A percentile compares a stretch with the other conserved stretches of the same genome.
phyloP scores from a whole-genome alignment of 2,113 vertebrate species.

The Vulpes ferrilata region DNA sequence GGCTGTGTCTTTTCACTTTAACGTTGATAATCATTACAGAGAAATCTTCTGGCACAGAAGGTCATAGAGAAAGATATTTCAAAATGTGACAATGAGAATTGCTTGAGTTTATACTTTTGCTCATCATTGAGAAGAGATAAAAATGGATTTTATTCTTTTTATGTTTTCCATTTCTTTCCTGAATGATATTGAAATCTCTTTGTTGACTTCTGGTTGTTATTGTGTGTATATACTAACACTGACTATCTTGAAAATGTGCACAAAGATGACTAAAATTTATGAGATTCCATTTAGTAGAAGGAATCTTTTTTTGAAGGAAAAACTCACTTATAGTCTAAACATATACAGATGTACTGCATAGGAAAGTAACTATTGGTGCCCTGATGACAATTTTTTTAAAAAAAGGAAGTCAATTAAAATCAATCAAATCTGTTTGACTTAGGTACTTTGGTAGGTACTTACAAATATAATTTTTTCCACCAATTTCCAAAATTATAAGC shows the following conservation, averaged over 20 bases:
- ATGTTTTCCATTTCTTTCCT: slow-evolving; percentile 50
- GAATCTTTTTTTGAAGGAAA: background rate
- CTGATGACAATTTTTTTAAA: background rate
- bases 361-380: background rate
- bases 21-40: background rate
- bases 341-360: background rate
- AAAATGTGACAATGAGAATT: slow-evolving; percentile 36
- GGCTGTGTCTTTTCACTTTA: slow-evolving; percentile 34
- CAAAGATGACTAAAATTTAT: slow-evolving; percentile 8
- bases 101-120: background rate
- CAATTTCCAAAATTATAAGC: background rate
- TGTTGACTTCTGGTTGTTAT: slow-evolving; percentile 29
- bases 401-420: background rate
- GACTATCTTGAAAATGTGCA: slow-evolving; percentile 22
- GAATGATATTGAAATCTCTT: slow-evolving; percentile 47
- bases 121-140: slow-evolving; percentile 43
- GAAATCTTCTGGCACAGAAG: slow-evolving; percentile 37
- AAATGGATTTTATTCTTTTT: slow-evolving; percentile 52
- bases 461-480: background rate
- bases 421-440: background rate
- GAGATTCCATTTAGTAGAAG: background rate
- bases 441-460: background rate
- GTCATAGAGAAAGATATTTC: slow-evolving; percentile 58
- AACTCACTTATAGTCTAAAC: background rate
- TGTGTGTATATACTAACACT: background rate